Conservation (phyloP, 2,888 invertebrate species). For the Patella depressa region DNA sequence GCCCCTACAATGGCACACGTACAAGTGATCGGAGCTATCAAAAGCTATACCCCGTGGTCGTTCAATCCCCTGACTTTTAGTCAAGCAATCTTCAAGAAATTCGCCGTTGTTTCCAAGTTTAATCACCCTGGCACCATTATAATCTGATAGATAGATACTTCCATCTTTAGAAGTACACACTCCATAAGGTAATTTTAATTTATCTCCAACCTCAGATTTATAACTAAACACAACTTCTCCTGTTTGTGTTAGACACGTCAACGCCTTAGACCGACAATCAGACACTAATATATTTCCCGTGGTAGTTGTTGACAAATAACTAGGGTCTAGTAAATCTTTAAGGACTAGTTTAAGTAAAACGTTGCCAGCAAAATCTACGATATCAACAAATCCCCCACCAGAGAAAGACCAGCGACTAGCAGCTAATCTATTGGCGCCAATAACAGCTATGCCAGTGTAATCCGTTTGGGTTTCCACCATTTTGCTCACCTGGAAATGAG, state of each 20-base stretch:
- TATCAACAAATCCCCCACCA: background rate
- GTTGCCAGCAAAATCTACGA: background rate
- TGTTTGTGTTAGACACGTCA: constrained; percentile 3
- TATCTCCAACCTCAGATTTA: background rate
- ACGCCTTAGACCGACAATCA: background rate
- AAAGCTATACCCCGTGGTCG: background rate
- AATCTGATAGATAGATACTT: background rate
- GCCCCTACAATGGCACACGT: background rate
- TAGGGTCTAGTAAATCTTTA: constrained; percentile 4
- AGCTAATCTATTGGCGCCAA: background rate
- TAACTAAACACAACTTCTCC: constrained; percentile 4
- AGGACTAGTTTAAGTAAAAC: background rate
- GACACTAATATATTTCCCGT: background rate
- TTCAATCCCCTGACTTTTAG: background rate
- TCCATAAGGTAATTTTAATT: background rate
- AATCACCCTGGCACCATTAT: background rate
- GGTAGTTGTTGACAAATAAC: background rate
- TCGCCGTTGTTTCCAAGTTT: background rate
- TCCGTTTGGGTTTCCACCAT: constrained; percentile 4
- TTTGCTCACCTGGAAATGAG: background rate
- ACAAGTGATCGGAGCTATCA: background rate
- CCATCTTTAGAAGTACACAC: background rate
- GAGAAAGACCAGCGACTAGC: constrained; percentile 1
- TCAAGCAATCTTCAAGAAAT: background rate
- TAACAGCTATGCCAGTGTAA: constrained; percentile 1